Evolutionary conservation across 1,140 invertebrate species (phyloP), one percentile per base, ranked within the genome.

Genomic region (Ceratina australensis): DNA sequence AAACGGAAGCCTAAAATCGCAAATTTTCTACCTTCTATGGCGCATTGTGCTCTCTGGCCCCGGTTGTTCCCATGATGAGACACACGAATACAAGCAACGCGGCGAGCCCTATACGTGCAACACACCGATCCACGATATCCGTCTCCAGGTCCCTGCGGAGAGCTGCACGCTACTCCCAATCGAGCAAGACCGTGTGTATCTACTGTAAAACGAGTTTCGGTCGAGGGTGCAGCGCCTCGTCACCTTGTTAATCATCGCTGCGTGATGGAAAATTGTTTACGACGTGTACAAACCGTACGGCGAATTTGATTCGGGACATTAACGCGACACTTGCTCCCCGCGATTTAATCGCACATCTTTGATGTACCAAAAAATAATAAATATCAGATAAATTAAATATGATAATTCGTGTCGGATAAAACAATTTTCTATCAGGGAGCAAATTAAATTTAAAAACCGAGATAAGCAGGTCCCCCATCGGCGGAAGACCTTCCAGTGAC

Each of bases 21-120:
- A 65, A 79, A 79, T 73, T 79, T 79, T 79, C 71, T 79, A 74
- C 61, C 77, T 79, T 66, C 69, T 59, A 65, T 74, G 20, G 71
- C 42, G 42, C 77, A 79, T 79, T 79, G 77, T 79, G 18, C 50
- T 65, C 50, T 42, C 54, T 42, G 33, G 33, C 59, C 59, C 75
- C 49, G 13, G 67, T 73, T 65, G 60, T 74, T 79, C 77, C 71
- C 69, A 79, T 79, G 59, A 73, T 66, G 69, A 79, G 69, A n/a
- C 59, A 15, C 13, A 20, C 72, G 20, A 49, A 64, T 26, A 64
- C 49, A 64, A 10, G 28, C n/a, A 50, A 1, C 18, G 16, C 20
- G 18, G 12, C 10, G 22, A 5, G 20, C 16, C 15, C 22, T 1
- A 8, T 16, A n/a, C 47, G 56, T 42, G 26, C 28, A 49, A 54